Evolutionary conservation across 2,797 vertebrate species (phyloP).

Genomic region (Apogon talboti): DNA sequence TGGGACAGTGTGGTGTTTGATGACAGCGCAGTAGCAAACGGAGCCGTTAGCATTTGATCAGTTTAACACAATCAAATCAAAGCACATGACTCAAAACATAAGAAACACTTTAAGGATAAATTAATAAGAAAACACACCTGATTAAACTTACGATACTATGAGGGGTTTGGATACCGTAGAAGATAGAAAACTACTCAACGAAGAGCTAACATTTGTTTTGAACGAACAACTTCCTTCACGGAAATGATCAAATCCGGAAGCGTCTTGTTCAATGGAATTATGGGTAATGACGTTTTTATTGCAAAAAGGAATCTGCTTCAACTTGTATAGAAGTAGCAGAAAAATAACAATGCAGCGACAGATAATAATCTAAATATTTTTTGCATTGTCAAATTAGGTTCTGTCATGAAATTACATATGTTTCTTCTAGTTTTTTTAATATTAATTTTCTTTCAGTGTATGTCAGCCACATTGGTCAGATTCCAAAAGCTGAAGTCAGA

Average conservation of each 20-base stretch:
- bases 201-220: constrained; percentile 62
- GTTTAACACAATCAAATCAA: background rate
- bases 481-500: no score
- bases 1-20: constrained; percentile 2
- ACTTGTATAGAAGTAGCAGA: background rate
- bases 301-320: no score
- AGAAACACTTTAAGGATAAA: background rate
- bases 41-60: constrained; percentile 59
- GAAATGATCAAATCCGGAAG: constrained; percentile 48
- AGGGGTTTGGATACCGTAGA: background rate
- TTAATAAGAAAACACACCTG: constrained; percentile 37
- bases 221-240: constrained; percentile 62
- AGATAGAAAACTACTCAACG: constrained; percentile 20
- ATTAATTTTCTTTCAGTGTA: no score
- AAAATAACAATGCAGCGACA: no score
- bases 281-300: constrained; percentile 72
- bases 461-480: no score
- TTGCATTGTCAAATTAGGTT: no score
- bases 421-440: no score
- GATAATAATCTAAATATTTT: no score
- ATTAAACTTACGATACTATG: background rate
- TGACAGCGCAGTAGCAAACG: constrained; percentile 32
- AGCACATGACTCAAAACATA: background rate
- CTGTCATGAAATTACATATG: no score
- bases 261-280: background rate